Evolutionary conservation across 92 coral and sea anemone species (phyloP).

Genomic region (Umimayanthus chanpuru): DNA sequence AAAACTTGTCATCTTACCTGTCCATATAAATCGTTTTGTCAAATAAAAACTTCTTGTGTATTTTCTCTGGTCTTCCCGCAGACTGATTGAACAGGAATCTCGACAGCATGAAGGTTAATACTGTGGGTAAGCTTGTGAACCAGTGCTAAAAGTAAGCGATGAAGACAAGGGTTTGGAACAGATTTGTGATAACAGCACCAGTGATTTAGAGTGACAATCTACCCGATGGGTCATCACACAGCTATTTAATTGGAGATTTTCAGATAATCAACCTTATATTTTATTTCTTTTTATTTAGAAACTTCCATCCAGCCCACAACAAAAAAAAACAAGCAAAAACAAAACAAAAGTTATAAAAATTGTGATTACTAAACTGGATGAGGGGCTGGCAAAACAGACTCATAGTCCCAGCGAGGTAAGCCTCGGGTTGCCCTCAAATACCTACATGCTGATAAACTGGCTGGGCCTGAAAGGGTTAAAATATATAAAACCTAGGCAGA

Average conservation of each 20-base stretch:
- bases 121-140: conserved; percentile 92
- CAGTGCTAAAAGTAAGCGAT: conserved; percentile 66
- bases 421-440: too few relatives aligned
- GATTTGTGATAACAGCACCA: not conserved
- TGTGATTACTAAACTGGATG: too few relatives aligned
- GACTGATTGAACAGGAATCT: conserved; percentile 85
- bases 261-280: not conserved
- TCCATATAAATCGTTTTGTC: conserved; percentile 86
- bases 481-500: too few relatives aligned
- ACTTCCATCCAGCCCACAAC: too few relatives aligned
- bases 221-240: not conserved
- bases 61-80: conserved; percentile 84
- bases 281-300: too few relatives aligned
- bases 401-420: too few relatives aligned
- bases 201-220: not conserved
- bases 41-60: conserved; percentile 78
- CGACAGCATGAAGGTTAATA: conserved; percentile 85
- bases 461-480: too few relatives aligned
- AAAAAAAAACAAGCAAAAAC: too few relatives aligned
- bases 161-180: not conserved
- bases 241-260: not conserved
- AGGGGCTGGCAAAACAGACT: too few relatives aligned
- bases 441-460: too few relatives aligned
- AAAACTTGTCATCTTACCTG: conserved; percentile 57
- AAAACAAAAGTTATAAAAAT: too few relatives aligned